A percentile compares a stretch with the other conserved stretches of the same genome.
These are phyloP conservation scores for Microplitis demolitor DNA, from an alignment of 1,140 invertebrate genomes.

Conservation along the genomic window DNA sequence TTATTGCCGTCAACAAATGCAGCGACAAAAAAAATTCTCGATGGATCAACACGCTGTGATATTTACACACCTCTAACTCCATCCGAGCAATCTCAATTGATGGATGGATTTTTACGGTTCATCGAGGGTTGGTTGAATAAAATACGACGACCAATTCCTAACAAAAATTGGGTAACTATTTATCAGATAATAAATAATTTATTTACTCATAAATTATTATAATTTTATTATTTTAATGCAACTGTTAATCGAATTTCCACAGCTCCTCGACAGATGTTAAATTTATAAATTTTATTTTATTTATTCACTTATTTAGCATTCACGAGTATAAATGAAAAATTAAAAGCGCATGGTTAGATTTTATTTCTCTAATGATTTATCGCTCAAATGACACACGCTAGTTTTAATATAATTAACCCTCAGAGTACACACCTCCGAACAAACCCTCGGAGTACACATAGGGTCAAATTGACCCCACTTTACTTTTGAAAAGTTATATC, in stretches of 20 bases:
- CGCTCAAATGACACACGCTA: too few species aligned
- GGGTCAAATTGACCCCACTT: too few species aligned
- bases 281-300: too few species aligned
- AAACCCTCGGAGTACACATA: too few species aligned
- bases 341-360: too few species aligned
- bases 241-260: not conserved
- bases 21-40: constrained; percentile 74
- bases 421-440: too few species aligned
- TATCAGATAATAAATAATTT: not conserved
- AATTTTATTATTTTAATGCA: constrained; percentile 4
- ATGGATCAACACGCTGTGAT: constrained; percentile 76
- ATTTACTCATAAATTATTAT: not conserved
- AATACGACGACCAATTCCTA: constrained; percentile 73
- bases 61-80: constrained; percentile 71
- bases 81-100: constrained; percentile 69
- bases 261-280: not conserved
- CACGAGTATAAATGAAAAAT: not conserved
- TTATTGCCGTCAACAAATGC: constrained; percentile 78
- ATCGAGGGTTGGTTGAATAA: constrained; percentile 89
- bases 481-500: too few species aligned
- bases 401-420: too few species aligned
- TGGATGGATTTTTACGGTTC: constrained; percentile 81
- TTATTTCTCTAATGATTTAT: too few species aligned
- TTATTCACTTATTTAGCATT: not conserved
- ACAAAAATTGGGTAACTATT: constrained; percentile 64